Evolutionary conservation across 2,113 vertebrate genomes (phyloP), one percentile per base, ranked within the genome.

Genomic region (Microcebus jonahi): DNA sequence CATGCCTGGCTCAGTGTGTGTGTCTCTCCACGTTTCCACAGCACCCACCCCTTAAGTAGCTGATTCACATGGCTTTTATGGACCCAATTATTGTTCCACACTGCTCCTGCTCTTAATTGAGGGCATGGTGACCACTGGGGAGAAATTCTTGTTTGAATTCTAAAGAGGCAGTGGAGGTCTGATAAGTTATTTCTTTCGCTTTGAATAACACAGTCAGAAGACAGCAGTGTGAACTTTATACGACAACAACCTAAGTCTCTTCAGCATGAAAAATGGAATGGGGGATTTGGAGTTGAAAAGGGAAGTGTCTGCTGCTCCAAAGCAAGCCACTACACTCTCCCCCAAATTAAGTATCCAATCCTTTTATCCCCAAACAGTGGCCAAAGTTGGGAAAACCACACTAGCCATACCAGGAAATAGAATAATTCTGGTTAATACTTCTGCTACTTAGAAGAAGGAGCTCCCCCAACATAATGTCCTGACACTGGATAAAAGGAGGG

Each of bases 131-230:
- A 95, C 34, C 73, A 97, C 1, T 93, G 29, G 12, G n/a, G 42
- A 96, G 36, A 93, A 89, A 95, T 75, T 97, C 6, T 88, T 97
- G 53, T 48, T 93, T 95, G 89, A 94, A 80, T 88, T 93, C n/a
- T 76, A 90, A 96, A 87, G 63, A 85, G 53, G 39, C 23, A 36
- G 4, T 84, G 10, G 31, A 91, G 13, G 59, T 48, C 42, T 93
- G 45, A 75, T 73, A 75, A 59, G 59, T 85, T 92, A 61, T 90
- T 92, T 91, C 34, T 82, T 92, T 96, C 53, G 84, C 53, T 29
- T 88, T 90, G 55, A 96, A 76, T 89, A 80, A 70, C 8, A 91
- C 14, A 94, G 61, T 80, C 45, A 96, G 61, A 92, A 90, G 50
- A 87, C 34, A 86, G 29, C 17, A 79, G 23, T 79, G 21, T 42